Percentiles rank a stretch among this genome's conserved stretches.
Conservation (phyloP, 2,888 invertebrate genomes). For the Melitaea athalia region DNA sequence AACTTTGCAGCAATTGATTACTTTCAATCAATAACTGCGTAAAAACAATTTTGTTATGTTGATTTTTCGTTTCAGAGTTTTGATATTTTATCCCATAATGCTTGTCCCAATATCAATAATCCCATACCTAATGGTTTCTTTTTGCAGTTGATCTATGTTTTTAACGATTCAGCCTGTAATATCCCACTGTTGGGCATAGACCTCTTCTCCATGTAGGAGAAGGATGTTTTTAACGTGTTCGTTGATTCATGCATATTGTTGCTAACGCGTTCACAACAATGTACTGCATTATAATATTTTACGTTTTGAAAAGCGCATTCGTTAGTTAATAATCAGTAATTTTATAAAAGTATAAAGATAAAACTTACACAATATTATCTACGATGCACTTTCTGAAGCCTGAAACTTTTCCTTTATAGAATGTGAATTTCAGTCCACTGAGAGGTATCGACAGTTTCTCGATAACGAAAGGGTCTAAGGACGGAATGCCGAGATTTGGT, state of each 20-base stretch:
- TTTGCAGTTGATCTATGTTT: too few species aligned
- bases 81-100: neutral
- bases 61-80: neutral
- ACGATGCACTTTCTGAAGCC: conserved; percentile 71
- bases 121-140: too few species aligned
- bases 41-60: neutral
- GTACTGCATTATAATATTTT: too few species aligned
- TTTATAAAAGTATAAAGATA: neutral
- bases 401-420: conserved; percentile 67
- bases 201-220: too few species aligned
- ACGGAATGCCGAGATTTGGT: conserved; percentile 56
- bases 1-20: conserved; percentile 1
- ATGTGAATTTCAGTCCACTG: conserved; percentile 67
- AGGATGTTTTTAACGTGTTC: too few species aligned
- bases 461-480: conserved; percentile 69
- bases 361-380: conserved; percentile 68
- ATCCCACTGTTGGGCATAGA: too few species aligned
- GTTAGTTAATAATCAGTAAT: too few species aligned
- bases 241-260: too few species aligned
- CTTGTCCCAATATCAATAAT: too few species aligned
- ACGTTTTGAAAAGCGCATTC: too few species aligned
- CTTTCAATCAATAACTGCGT: conserved; percentile 2
- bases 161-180: too few species aligned
- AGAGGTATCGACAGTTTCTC: conserved; percentile 66
- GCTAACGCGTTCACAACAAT: too few species aligned